Evolutionary conservation across 2,113 vertebrate genomes (phyloP).

Genomic region (Oreochromis aureus): DNA sequence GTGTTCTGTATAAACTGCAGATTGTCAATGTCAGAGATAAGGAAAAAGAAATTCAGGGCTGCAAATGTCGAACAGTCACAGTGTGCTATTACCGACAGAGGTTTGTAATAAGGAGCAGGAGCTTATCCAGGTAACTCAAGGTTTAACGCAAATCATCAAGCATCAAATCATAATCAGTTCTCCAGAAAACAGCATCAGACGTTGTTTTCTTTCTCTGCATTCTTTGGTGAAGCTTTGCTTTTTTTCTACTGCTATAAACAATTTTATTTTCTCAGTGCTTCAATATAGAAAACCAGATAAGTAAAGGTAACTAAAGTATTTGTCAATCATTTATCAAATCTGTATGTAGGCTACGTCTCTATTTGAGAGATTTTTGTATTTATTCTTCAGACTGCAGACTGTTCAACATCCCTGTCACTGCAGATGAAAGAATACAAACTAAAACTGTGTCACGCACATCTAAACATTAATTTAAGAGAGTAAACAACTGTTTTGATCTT

Average conservation of each 20-base stretch:
- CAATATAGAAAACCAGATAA: neutral
- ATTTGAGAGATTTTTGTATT: neutral
- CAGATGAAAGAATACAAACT: neutral
- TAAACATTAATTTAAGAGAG: neutral
- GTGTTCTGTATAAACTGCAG: neutral
- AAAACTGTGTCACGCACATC: neutral
- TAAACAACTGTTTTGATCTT: neutral
- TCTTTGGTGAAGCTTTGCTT: neutral
- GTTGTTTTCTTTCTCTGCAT: neutral
- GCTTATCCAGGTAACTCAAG: neutral
- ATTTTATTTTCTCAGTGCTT: neutral
- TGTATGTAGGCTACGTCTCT: neutral
- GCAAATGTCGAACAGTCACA: accelerated
- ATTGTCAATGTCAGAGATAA: conserved; percentile 22
- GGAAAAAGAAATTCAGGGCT: neutral
- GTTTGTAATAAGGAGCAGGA: neutral
- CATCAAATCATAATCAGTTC: neutral
- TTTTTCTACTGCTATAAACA: neutral
- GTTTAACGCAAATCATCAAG: accelerated
- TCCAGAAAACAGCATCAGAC: neutral
- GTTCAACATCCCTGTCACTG: neutral
- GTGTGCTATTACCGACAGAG: neutral
- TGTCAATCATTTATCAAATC: neutral
- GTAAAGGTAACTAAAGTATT: neutral
- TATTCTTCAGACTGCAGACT: neutral